Conservation (phyloP, 2,888 invertebrate genomes). For the Ptychoptera contaminata region DNA sequence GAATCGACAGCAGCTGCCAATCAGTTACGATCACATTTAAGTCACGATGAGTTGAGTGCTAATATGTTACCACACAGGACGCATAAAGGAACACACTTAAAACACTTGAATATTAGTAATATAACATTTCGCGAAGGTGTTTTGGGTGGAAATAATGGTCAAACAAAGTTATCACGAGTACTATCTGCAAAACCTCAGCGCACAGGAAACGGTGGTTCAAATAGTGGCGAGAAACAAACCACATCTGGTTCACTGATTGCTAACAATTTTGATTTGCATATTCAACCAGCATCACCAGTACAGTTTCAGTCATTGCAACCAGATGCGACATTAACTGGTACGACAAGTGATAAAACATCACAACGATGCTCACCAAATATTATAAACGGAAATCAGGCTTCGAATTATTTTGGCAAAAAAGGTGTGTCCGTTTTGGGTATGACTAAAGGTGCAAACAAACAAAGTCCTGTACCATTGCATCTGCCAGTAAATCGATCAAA, state of each 20-base stretch:
- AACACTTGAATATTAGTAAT: slow-evolving; percentile 12
- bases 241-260: slow-evolving; percentile 1
- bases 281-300: slow-evolving; percentile 19
- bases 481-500: slow-evolving; percentile 5
- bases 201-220: not conserved
- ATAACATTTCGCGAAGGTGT: slow-evolving; percentile 10
- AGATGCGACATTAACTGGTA: slow-evolving; percentile 9
- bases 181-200: slow-evolving; percentile 10
- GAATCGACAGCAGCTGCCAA: no score
- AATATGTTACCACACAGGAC: not conserved
- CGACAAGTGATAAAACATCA: not conserved
- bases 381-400: no score
- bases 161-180: slow-evolving; percentile 8
- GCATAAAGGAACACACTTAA: slow-evolving; percentile 8
- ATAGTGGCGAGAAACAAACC: not conserved
- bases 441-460: no score
- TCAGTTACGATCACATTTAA: no score
- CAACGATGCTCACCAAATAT: no score
- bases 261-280: not conserved
- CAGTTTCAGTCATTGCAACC: slow-evolving; percentile 26
- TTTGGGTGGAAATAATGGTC: not conserved
- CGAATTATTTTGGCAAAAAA: no score
- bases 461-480: no score
- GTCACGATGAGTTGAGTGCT: no score
- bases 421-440: no score